Base-by-base conservation (phyloP, 2,888 invertebrate species). In the Agrochola lychnidis region DNA sequence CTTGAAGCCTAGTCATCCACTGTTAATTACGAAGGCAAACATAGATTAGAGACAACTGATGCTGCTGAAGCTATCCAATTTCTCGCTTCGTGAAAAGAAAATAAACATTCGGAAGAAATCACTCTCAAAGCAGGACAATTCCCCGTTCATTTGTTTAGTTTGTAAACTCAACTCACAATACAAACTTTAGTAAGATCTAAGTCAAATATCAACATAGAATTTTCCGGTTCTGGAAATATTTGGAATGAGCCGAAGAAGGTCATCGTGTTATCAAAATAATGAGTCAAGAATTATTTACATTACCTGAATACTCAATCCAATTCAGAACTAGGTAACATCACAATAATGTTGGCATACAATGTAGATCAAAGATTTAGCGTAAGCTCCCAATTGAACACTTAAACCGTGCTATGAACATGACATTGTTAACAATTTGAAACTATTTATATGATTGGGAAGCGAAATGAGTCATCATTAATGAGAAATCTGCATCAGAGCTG, bases 1-100 rank as follows among this genome's bases (percentile, higher is more conserved):
- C 87, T 94, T 94, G 93, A 93, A 90, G 90, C 92, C 90, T 84
- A 88, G 89, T 92, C 91, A 91, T 92, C 89, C 89, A 92, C 92
- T 90, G 90, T 90, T 94, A 94, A 94, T 94, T 94, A 91, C 88
- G 82, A 89, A 91, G 89, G 91, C 93, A 93, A 91, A 89, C 88
- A 91, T 88, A 91, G 92, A 92, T 92, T 92, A 93, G 89, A 91
- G 89, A 92, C 91, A 90, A 92, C 88, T 90, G 91, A 93, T 89
- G 91, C 91, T 90, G 87, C 85, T 89, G 78, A 82, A 87, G 87
- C 89, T 92, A 92, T 94, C 91, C 84, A 85, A 92, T 94, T 94
- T 90, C 91, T 86, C 84, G 89, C 78, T 82, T 77, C 77, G 82
- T 86, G 79, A 86, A 84, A 86, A 84, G 81, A 87, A 87, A 89